Base-by-base conservation (phyloP, 2,797 vertebrate genomes). In the Gallinago stenura region DNA sequence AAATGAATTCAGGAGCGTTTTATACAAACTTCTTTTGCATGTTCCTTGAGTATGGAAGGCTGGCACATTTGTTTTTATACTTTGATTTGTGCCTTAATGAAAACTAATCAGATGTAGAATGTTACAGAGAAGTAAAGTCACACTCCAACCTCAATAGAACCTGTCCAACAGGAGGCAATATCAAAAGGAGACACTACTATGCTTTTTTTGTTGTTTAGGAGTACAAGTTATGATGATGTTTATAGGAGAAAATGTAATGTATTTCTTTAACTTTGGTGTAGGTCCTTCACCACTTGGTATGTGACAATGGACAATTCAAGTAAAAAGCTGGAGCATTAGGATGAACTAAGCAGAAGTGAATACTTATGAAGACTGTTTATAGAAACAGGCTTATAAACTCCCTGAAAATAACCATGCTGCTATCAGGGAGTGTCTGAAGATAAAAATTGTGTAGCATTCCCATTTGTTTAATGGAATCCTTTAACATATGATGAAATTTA, bases 21-120 rank as follows among this genome's bases (percentile, higher is more conserved):
- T 37, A 50, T 73, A 43, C 50, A 61, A 57, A 54, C 31, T 43
- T 60, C 4, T 91, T n/a, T 48, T 70, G 50, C 18, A 6, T 43
- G 14, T n/a, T 92, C 2, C 81, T 75, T 37, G 26, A 43, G n/a
- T 60, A 66, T 4, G 3, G 16, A 78, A 79, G 54, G 35, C 57
- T 94, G 90, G 45, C 81, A 90, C 65, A 33, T 80, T 73, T 83
- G 12, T 33, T 94, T 92, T 79, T 58, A 48, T 73, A 22, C 43
- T 94, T 73, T 87, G 33, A 85, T 80, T 94, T 87, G 56, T 95
- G 94, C 96, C 93, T 96, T 96, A 87, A 83, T 77, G 51, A 70
- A 84, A 90, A 89, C 7, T 22, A 56, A 69, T 46, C n/a, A 58
- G 60, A 83, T 72, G 7, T 48, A 37, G 62, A 76, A 39, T 48